These are phyloP conservation scores for Salminus brasiliensis DNA, from an alignment of 2,113 vertebrate genomes.

Conservation along the genomic window DNA sequence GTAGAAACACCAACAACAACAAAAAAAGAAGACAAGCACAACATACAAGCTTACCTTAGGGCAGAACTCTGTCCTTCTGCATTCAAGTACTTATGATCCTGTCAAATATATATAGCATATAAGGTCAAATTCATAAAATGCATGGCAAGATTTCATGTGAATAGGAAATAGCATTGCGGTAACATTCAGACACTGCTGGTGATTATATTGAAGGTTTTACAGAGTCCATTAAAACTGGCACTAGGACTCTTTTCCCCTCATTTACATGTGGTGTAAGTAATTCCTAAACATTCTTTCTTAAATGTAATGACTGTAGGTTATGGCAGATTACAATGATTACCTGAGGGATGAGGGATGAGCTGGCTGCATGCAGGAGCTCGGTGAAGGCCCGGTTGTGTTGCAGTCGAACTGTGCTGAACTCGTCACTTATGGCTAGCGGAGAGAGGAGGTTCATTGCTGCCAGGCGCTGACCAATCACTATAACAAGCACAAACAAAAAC, in stretches of 20 bases:
- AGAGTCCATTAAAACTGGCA: no score
- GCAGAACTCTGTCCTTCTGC: conserved; percentile 57
- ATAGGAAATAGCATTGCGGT: no score
- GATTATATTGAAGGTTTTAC: no score
- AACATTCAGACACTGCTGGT: no score
- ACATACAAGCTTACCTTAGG: conserved; percentile 60
- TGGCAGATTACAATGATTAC: conserved; percentile 59
- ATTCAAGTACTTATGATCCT: conserved; percentile 64
- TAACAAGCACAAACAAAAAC: neutral
- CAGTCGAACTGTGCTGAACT: conserved; percentile 91
- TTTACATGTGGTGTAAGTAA: no score
- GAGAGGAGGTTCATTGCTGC: conserved; percentile 90
- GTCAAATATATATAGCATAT: conserved; percentile 13
- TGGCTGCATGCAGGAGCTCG: conserved; percentile 82
- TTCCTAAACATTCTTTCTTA: no score
- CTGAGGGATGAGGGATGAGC: conserved; percentile 72
- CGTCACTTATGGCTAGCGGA: conserved; percentile 89
- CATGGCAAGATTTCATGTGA: no score
- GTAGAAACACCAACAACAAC: no score
- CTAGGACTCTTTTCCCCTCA: no score
- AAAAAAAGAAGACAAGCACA: neutral
- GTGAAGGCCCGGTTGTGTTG: conserved; percentile 93
- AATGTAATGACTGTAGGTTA: no score
- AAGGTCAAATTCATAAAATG: no score
- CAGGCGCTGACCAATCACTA: conserved; percentile 90